Percentiles rank a stretch among this genome's conserved stretches.
These are phyloP conservation scores for Meta bourneti DNA, from an alignment of 2,888 invertebrate species.

Conservation along the genomic window DNA sequence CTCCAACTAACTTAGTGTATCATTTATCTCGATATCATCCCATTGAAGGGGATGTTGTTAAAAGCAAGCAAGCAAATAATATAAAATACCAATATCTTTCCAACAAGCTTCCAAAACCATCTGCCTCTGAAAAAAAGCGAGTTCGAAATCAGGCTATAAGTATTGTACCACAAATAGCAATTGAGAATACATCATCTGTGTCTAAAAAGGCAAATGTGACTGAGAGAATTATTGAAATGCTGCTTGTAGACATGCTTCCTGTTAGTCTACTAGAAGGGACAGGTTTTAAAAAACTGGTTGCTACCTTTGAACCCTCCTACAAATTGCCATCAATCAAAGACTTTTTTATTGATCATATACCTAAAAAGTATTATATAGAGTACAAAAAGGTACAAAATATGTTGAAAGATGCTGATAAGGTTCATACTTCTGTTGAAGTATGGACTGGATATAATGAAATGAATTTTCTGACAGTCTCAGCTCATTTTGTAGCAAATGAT, in stretches of 20 bases:
- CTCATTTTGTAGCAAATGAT: conserved; percentile 63
- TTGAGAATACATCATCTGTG: conserved; percentile 40
- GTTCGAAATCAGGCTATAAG: conserved; percentile 26
- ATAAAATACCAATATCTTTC: conserved; percentile 73
- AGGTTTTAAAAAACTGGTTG: conserved; percentile 64
- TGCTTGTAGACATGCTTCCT: conserved; percentile 67
- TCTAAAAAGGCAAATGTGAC: conserved; percentile 63
- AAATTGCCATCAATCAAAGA: conserved; percentile 64
- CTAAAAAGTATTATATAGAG: conserved; percentile 70
- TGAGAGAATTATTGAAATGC: conserved; percentile 70
- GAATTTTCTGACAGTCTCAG: conserved; percentile 58
- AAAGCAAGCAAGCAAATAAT: conserved; percentile 72
- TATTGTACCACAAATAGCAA: conserved; percentile 41
- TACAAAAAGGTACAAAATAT: conserved; percentile 70
- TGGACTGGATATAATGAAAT: conserved; percentile 63
- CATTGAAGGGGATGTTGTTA: conserved; percentile 69
- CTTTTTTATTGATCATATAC: conserved; percentile 71
- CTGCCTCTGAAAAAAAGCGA: conserved; percentile 43
- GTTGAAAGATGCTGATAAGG: conserved; percentile 63
- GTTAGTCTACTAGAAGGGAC: conserved; percentile 55
- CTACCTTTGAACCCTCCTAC: conserved; percentile 49
- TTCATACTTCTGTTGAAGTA: conserved; percentile 66
- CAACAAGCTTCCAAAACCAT: conserved; percentile 68
- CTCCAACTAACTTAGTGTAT: conserved; percentile 72
- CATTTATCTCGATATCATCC: conserved; percentile 72